phyloP scores from a whole-genome alignment of 2,797 vertebrate genomes.

The Macropus fuliginosus region DNA sequence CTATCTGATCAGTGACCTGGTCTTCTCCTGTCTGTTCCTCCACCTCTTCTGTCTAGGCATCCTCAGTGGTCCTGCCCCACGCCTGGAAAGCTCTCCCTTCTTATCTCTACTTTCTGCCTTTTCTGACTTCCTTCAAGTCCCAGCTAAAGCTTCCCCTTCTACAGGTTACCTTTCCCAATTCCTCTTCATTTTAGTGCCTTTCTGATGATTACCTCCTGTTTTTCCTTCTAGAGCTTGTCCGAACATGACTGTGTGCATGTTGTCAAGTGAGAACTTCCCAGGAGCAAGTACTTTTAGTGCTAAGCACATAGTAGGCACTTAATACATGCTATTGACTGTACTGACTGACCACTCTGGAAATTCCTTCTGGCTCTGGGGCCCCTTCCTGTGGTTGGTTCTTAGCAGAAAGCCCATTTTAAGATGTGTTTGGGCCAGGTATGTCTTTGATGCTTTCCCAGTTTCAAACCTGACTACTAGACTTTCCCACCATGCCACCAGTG shows the following conservation, averaged over 20 bases:
- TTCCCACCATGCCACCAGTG: background rate
- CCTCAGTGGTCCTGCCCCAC: background rate
- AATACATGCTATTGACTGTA: background rate
- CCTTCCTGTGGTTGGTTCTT: background rate
- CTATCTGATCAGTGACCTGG: too few relatives aligned
- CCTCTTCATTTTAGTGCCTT: background rate
- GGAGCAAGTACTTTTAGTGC: background rate
- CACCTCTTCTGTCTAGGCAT: background rate
- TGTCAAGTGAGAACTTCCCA: background rate
- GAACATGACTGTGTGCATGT: background rate
- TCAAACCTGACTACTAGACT: background rate
- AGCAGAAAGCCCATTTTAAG: background rate
- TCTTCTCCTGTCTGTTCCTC: background rate
- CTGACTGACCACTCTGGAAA: background rate
- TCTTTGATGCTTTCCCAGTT: background rate
- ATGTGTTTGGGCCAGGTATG: background rate
- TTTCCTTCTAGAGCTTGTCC: background rate
- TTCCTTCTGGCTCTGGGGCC: background rate
- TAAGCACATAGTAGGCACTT: background rate
- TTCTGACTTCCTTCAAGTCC: background rate
- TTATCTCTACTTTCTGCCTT: background rate
- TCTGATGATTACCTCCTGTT: too few relatives aligned
- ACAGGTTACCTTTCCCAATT: background rate
- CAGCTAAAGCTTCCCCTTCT: background rate
- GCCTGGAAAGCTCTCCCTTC: too few relatives aligned